Evolutionary conservation across 2,797 vertebrate genomes (phyloP).

Genomic region (Acropternis orthonyx): DNA sequence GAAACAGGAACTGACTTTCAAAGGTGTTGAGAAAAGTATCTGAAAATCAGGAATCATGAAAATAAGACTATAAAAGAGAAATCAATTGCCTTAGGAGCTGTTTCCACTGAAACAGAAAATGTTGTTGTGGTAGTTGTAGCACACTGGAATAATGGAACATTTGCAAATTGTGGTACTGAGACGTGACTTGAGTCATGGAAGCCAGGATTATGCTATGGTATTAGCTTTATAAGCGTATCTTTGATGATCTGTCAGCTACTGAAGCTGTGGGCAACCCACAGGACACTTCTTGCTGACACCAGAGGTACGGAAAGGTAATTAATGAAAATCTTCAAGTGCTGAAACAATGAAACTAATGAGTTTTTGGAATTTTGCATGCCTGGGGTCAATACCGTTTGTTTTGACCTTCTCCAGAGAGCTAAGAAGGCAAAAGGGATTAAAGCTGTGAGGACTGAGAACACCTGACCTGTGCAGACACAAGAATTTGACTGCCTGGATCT

Average conservation of each 20-base stretch:
- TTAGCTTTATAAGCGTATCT: neutral
- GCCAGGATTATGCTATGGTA: neutral
- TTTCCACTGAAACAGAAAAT: neutral
- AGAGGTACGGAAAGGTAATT: neutral
- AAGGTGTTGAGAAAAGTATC: neutral
- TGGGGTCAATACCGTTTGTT: neutral
- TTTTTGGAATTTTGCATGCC: neutral
- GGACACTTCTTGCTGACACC: neutral
- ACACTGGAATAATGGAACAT: neutral
- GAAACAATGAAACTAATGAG: conserved; percentile 16
- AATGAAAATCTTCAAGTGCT: neutral
- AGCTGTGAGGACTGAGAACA: neutral
- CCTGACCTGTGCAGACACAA: neutral
- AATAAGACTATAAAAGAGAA: neutral
- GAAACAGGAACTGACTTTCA: neutral
- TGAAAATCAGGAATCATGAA: neutral
- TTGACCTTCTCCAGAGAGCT: neutral
- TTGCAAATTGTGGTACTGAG: neutral
- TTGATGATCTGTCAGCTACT: neutral
- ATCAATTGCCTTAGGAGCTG: neutral
- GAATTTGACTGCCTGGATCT: neutral
- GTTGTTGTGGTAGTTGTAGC: neutral
- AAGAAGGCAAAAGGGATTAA: neutral
- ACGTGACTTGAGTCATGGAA: neutral
- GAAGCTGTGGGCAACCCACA: neutral